These are phyloP conservation scores for Monopis laevigella DNA, from an alignment of 2,888 invertebrate species.

Conservation along the genomic window DNA sequence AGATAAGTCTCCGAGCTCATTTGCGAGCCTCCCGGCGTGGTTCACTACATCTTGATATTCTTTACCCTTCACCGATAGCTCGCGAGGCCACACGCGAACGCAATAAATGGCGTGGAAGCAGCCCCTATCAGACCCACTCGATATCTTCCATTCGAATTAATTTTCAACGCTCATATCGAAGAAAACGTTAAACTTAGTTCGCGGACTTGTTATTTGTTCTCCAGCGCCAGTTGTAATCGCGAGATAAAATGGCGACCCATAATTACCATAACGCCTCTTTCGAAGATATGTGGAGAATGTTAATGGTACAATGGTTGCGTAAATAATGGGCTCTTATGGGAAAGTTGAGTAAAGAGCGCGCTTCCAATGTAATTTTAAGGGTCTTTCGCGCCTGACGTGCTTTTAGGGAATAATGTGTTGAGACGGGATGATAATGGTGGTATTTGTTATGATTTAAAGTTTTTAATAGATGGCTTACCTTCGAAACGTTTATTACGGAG, in stretches of 20 bases:
- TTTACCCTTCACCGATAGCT: conserved; percentile 62
- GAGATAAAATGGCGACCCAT: conserved; percentile 66
- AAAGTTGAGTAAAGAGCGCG: conserved; percentile 62
- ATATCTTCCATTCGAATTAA: conserved; percentile 69
- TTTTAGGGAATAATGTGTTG: conserved; percentile 57
- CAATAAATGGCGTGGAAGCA: conserved; percentile 67
- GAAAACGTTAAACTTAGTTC: conserved; percentile 61
- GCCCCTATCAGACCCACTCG: conserved; percentile 47
- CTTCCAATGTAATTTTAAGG: conserved; percentile 66
- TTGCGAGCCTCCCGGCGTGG: conserved; percentile 65
- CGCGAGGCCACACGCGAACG: conserved; percentile 51
- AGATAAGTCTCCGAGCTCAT: conserved; percentile 67
- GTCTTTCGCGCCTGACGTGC: conserved; percentile 53
- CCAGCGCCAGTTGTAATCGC: conserved; percentile 52
- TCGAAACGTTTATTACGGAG: no score
- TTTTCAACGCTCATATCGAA: conserved; percentile 42
- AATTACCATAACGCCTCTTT: conserved; percentile 66
- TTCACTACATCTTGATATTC: conserved; percentile 67
- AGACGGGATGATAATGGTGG: conserved; percentile 40
- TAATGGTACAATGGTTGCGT: conserved; percentile 65
- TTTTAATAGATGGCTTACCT: conserved; percentile 9
- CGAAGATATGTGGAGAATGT: conserved; percentile 67
- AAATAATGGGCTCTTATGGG: conserved; percentile 68
- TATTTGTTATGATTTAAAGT: conserved; percentile 41
- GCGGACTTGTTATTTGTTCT: conserved; percentile 65